A percentile compares a stretch with the other conserved stretches of the same genome.
phyloP scores from a whole-genome alignment of 2,888 invertebrate genomes.

The Noctua comes region DNA sequence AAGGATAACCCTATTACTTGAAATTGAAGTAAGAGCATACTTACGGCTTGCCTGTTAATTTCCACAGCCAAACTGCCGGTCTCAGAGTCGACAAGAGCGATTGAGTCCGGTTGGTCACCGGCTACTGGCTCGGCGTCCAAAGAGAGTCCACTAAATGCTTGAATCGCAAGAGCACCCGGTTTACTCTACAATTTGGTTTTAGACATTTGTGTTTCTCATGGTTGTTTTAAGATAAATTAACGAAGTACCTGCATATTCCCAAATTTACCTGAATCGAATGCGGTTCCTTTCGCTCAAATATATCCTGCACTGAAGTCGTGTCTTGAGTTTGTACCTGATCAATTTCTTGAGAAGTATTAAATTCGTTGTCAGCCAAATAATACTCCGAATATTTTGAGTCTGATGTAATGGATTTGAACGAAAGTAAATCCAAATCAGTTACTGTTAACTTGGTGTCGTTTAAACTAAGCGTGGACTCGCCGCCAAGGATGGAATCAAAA shows the following conservation, averaged over 20 bases:
- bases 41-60: constrained; percentile 79
- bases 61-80: constrained; percentile 78
- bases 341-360: constrained; percentile 52
- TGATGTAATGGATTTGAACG: constrained; percentile 79
- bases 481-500: constrained; percentile 66
- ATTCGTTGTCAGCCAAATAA: constrained; percentile 76
- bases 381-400: constrained; percentile 79
- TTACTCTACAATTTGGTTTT: constrained; percentile 68
- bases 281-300: constrained; percentile 81
- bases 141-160: constrained; percentile 85
- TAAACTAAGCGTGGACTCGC: constrained; percentile 69
- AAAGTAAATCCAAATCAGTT: constrained; percentile 77
- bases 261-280: constrained; percentile 70
- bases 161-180: constrained; percentile 74
- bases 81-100: constrained; percentile 82
- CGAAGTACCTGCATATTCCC: not conserved
- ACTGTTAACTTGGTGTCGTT: constrained; percentile 63
- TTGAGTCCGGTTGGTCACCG: constrained; percentile 79
- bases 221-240: not conserved
- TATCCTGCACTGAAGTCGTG: constrained; percentile 74
- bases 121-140: constrained; percentile 74
- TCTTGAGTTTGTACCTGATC: constrained; percentile 46
- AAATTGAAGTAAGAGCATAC: constrained; percentile 8
- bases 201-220: not conserved
- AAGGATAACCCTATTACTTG: not conserved